Percentiles rank a stretch among this genome's conserved stretches.
phyloP scores from a whole-genome alignment of 2,888 invertebrate genomes.

The Homarus gammarus region DNA sequence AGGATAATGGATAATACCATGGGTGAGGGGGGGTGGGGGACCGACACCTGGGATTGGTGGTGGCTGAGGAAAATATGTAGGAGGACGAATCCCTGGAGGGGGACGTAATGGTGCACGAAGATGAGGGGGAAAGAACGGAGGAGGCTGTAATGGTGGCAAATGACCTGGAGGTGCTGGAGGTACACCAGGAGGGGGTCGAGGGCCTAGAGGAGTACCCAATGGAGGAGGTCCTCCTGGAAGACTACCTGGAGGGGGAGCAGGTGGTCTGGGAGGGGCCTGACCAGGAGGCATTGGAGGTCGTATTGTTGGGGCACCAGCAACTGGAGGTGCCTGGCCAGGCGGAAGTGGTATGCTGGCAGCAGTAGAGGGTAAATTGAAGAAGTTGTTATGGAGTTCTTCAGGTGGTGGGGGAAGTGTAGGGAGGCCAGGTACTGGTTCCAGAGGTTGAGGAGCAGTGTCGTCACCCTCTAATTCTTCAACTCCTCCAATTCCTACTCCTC shows the following conservation, averaged over 20 bases:
- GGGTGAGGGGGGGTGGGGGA: slow-evolving; percentile 81
- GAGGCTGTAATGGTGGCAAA: slow-evolving; percentile 80
- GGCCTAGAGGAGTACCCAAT: slow-evolving; percentile 81
- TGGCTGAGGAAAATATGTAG: slow-evolving; percentile 77
- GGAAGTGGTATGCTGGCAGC: slow-evolving; percentile 71
- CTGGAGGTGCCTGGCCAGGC: slow-evolving; percentile 60
- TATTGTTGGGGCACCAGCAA: slow-evolving; percentile 52
- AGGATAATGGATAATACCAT: slow-evolving; percentile 90
- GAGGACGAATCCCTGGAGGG: slow-evolving; percentile 78
- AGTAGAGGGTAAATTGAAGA: slow-evolving; percentile 83
- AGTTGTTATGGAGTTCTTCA: slow-evolving; percentile 83
- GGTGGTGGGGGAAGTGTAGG: slow-evolving; percentile 86
- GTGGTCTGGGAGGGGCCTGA: slow-evolving; percentile 80
- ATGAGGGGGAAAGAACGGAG: slow-evolving; percentile 80
- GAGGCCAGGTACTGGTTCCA: slow-evolving; percentile 89
- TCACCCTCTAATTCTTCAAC: slow-evolving; percentile 76
- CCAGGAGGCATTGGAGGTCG: slow-evolving; percentile 78
- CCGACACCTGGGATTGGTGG: slow-evolving; percentile 77
- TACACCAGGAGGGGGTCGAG: slow-evolving; percentile 80
- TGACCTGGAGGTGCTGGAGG: slow-evolving; percentile 78
- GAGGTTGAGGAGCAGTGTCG: slow-evolving; percentile 63
- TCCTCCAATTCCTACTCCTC: slow-evolving; percentile 76
- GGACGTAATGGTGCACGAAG: slow-evolving; percentile 79
- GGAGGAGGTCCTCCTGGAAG: slow-evolving; percentile 83
- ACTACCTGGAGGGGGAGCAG: slow-evolving; percentile 79